A percentile compares a stretch with the other conserved stretches of the same genome.
Evolutionary conservation across 2,797 vertebrate species (phyloP).

Genomic region (Triplophysa bombifrons): DNA sequence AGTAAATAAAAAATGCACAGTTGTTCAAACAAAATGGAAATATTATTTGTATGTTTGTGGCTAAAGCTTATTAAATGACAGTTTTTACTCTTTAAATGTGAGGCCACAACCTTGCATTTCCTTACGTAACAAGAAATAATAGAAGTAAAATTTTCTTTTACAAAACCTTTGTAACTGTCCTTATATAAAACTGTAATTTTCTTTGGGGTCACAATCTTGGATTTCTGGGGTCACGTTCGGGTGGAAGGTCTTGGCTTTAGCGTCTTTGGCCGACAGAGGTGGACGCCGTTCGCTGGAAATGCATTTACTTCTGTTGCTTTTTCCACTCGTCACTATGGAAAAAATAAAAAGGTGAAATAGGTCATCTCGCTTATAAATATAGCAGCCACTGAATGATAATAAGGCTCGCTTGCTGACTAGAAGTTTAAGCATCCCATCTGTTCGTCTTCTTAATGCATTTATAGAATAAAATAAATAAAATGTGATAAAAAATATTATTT

Average conservation of each 20-base stretch:
- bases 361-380: not conserved
- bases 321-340: constrained; percentile 21
- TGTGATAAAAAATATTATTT: too few species aligned
- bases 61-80: too few species aligned
- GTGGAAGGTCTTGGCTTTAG: constrained; percentile 6
- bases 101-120: not conserved
- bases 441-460: too few species aligned
- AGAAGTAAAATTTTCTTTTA: not conserved
- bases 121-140: not conserved
- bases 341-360: constrained; percentile 4
- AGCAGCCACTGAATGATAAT: not conserved
- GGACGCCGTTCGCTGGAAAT: not conserved
- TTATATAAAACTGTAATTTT: constrained; percentile 60
- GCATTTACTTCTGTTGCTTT: not conserved
- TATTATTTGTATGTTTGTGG: too few species aligned
- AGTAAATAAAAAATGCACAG: constrained; percentile 47
- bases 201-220: constrained; percentile 30
- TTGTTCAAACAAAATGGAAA: constrained; percentile 22
- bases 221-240: not conserved
- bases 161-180: constrained; percentile 10
- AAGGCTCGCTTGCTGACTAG: too few species aligned
- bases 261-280: constrained; percentile 23
- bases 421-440: too few species aligned
- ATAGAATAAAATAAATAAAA: too few species aligned
- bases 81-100: not conserved